Evolutionary conservation across 2,797 vertebrate genomes (phyloP).

Genomic region (Argya squamiceps): DNA sequence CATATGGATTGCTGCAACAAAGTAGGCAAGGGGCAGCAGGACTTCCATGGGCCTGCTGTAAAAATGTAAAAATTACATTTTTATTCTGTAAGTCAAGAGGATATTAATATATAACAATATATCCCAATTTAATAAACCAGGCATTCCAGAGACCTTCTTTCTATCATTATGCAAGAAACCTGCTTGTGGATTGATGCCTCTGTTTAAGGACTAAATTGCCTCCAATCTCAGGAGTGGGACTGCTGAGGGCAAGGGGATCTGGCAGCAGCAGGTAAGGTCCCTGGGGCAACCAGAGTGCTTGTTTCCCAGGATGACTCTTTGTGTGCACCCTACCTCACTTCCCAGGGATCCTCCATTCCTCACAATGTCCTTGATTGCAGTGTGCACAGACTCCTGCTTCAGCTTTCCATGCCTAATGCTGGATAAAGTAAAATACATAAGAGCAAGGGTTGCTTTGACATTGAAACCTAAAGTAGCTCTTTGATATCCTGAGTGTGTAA

Average conservation of each 20-base stretch:
- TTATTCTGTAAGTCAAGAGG: neutral
- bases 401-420: neutral
- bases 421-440: neutral
- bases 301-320: neutral
- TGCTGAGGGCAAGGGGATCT: neutral
- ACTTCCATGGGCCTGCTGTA: neutral
- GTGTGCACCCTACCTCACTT: rapidly evolving
- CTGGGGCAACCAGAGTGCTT: neutral
- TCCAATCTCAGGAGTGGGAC: rapidly evolving
- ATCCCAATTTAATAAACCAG: neutral
- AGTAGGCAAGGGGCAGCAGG: neutral
- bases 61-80: neutral
- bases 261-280: neutral
- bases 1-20: neutral
- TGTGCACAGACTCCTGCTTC: rapidly evolving
- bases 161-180: neutral
- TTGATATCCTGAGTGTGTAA: neutral
- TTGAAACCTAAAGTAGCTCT: neutral
- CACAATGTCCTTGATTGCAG: no score
- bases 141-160: neutral
- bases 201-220: neutral
- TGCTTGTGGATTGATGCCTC: neutral
- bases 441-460: neutral
- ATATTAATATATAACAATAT: neutral
- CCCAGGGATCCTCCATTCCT: neutral